Base-by-base conservation (phyloP, 2,888 invertebrate genomes). In the Masnerella sp. region DNA sequence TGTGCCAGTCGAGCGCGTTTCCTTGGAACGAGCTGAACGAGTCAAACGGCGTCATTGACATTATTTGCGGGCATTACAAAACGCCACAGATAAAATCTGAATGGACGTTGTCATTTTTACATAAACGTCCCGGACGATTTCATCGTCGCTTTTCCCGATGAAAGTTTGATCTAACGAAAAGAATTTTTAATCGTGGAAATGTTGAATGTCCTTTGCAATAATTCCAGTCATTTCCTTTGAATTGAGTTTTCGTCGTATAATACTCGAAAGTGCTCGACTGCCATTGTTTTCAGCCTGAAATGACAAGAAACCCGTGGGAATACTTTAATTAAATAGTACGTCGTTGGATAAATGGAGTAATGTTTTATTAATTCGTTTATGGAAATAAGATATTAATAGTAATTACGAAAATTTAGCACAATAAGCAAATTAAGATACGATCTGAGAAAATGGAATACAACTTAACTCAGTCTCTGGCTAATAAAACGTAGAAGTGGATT, bases 71-170 rank as follows among this genome's bases (percentile, higher is more conserved):
- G 51, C 30, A 9, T 30, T 30, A 5, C n/a, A 30, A 34, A 34
- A 34, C 2, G 34, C 34, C 3, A 11, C 34, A 22, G 22, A 22
- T 22, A 22, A 3, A 7, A 32, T 32, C 11, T 32, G 11, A 32
- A 2, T 2, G 32, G 67, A 67, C 58, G 54, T 49, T 49, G 40
- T 56, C 20, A 65, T 43, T 68, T 52, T 61, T 59, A 12, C 17
- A 14, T 28, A 67, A 58, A 58, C 54, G 42, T 42, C 49, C 49
- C 4, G 2, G n/a, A 2, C n/a, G 40, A 15, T 45, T 47, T 5
- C 52, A 34, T 14, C 15, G 11, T 0, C 25, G 49, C 30, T 58
- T 58, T 58, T 20, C 58, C 42, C 54, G n/a, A n/a, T n/a, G n/a
- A n/a, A n/a, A n/a, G n/a, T n/a, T n/a, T n/a, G n/a, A n/a, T n/a